These are phyloP conservation scores for Tarsius wallacei DNA, from an alignment of 2,797 vertebrate species.

Conservation along the genomic window DNA sequence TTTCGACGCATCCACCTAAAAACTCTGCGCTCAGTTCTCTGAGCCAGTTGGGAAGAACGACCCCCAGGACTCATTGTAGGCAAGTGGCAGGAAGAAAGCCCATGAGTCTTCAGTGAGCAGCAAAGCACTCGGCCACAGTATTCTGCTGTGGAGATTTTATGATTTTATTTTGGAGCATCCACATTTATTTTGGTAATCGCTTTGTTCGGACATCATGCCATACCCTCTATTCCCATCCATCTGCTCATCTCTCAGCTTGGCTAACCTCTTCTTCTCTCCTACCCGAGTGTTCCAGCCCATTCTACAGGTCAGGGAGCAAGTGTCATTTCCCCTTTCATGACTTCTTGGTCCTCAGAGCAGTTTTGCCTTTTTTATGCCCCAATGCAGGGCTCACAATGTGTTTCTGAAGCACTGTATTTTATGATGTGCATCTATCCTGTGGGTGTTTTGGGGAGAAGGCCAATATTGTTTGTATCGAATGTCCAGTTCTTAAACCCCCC, in stretches of 20 bases:
- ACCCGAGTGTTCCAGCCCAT: fast-evolving
- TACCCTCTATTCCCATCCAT: not conserved
- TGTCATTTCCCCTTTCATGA: not conserved
- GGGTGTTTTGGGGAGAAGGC: not conserved
- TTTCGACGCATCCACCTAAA: fast-evolving
- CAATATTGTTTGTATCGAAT: fast-evolving
- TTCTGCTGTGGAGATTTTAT: not conserved
- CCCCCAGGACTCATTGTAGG: fast-evolving
- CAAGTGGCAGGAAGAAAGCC: not conserved
- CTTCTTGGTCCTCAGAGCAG: not conserved
- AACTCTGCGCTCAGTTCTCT: not conserved
- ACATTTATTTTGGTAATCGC: not conserved
- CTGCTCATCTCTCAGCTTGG: not conserved
- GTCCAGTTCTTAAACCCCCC: no score
- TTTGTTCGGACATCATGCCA: not conserved
- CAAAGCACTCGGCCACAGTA: fast-evolving
- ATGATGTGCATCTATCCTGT: not conserved
- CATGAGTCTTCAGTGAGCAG: fast-evolving
- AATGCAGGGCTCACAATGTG: not conserved
- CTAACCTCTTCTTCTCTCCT: not conserved
- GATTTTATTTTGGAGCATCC: not conserved
- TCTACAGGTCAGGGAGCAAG: not conserved
- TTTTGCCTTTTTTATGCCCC: not conserved
- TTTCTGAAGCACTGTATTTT: not conserved
- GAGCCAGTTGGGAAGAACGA: not conserved